Conservation (phyloP, 2,797 vertebrate species). For the Strix occidentalis region DNA sequence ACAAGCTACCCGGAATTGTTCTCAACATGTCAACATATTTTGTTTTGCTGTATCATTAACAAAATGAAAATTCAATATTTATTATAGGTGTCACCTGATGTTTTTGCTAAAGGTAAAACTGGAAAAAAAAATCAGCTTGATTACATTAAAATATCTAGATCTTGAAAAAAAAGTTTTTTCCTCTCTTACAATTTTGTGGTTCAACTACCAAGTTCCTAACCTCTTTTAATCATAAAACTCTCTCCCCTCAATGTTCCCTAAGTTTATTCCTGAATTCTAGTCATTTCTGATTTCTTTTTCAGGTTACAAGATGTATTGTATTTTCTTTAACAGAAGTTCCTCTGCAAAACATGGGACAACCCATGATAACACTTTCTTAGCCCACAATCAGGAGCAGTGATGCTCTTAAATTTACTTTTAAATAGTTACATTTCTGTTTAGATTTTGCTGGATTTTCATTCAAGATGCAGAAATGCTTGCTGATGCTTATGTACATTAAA, state of each 20-base stretch:
- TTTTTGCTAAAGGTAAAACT: background rate
- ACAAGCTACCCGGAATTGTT: fast-evolving
- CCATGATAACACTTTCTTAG: background rate
- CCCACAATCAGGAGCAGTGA: fast-evolving
- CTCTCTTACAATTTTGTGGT: background rate
- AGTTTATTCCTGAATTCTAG: background rate
- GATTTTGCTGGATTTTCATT: background rate
- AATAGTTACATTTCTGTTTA: background rate
- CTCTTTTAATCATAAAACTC: background rate
- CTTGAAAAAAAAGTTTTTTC: background rate
- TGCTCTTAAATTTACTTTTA: background rate
- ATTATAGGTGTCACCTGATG: background rate
- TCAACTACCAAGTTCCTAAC: background rate
- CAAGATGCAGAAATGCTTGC: background rate
- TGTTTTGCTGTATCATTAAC: background rate
- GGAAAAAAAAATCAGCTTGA: background rate
- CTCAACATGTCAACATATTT: background rate
- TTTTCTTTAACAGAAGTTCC: background rate
- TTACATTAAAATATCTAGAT: background rate
- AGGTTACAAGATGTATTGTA: background rate
- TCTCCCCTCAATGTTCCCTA: background rate
- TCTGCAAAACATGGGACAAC: background rate
- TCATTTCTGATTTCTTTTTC: background rate
- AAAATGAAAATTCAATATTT: background rate
- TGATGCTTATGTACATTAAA: background rate